Evolutionary conservation across 2,113 vertebrate genomes (phyloP), one percentile per base, ranked within the genome.

Genomic region (Leptodactylus fuscus): DNA sequence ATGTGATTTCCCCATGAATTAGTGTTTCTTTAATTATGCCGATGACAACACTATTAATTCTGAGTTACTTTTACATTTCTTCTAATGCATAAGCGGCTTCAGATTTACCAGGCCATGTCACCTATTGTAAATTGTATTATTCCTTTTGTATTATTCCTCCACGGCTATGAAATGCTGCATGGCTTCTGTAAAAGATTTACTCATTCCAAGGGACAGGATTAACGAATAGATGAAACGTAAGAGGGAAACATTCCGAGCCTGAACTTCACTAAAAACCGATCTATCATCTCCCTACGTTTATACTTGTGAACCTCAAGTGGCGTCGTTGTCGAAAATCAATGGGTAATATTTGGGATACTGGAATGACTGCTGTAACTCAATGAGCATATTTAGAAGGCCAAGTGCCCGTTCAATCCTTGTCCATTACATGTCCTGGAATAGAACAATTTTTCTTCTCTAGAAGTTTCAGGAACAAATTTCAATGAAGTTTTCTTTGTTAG

Each of bases 71-170:
- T 55, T n/a, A 51, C 27, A 32, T 51, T 60, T 79, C 60, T 60
- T 10, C 77, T 27, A 44, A 80, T 60, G 77, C 53, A 62, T 80
- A 80, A 80, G 77, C 77, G 55, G 77, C 53, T 80, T 80, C 55
- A 62, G 77, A 80, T 60, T 80, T 80, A 80, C 77, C 77, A 60
- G 77, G 77, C 77, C 77, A 44, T 80, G 77, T 80, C 77, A 80
- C 77, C 77, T 44, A 80, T 62, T 80, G 55, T 80, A 80, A 62
- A 62, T 80, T 80, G 77, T 62, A 80, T 62, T 80, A 29, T 62
- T 53, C 53, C 36, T 80, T 60, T 80, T 80, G 77, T 80, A 80
- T 80, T 58, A 60, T 80, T 80, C 77, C 36, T 80, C 38, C 55
- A 80, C 44, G 18, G 55, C 36, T 11, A 51, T 51, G 74, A 76